Evolutionary conservation across 2,797 vertebrate species (phyloP).

Genomic region (Vireo griseus): DNA sequence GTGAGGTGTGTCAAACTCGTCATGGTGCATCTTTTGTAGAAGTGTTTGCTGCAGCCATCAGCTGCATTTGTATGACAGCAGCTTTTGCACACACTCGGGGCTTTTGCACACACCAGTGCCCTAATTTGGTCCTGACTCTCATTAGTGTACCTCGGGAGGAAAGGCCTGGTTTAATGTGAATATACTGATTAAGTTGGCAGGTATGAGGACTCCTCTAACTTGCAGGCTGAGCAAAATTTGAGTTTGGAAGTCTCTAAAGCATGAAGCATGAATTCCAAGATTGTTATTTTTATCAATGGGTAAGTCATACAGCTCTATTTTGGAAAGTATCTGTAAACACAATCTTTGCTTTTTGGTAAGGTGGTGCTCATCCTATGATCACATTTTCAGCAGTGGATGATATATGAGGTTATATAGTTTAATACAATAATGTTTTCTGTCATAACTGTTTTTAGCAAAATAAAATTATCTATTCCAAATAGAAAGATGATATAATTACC

Average conservation of each 20-base stretch:
- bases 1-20: background rate
- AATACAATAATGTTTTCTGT: background rate
- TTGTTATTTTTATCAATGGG: no score
- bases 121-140: background rate
- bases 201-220: background rate
- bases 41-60: background rate
- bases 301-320: no score
- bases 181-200: background rate
- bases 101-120: no score
- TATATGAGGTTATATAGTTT: background rate
- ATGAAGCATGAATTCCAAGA: background rate
- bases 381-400: background rate
- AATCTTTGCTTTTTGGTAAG: background rate
- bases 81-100: background rate
- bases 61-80: background rate
- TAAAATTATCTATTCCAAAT: background rate
- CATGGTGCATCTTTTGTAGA: background rate
- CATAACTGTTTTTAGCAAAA: slow-evolving; percentile 13
- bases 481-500: background rate
- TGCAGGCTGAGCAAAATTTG: background rate
- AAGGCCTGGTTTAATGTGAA: background rate
- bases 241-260: background rate
- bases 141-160: background rate
- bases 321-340: no score
- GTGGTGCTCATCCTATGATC: background rate